Base-by-base conservation (phyloP, 1,140 invertebrate species). In the Drosophila murphyi region DNA sequence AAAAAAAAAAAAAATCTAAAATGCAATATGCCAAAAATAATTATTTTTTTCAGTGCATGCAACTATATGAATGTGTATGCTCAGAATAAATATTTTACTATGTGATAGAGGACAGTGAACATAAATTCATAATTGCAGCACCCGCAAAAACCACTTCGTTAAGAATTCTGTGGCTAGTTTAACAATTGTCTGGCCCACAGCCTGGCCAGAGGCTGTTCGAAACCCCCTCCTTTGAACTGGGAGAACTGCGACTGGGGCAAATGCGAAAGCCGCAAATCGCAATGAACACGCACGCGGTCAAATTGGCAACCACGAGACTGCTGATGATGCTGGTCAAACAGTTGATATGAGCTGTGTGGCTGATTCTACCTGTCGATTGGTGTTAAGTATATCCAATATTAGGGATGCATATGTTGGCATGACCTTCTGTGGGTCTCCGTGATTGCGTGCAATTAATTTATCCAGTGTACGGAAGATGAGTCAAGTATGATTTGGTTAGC, bases 61-160 rank as follows among this genome's bases (percentile, higher is more conserved):
- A 50, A 4, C 31, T 29, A 48, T 5, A 28, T 29, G 4, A 6
- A 47, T 35, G 35, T 34, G 31, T 54, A 20, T 56, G 8, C 41
- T n/a, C 31, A 5, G 20, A 28, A 28, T 37, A 6, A 35, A 57
- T 35, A 12, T 43, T 6, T 28, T 34, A 35, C 32, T 43, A 32
- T 61, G 64, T 63, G 55, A 31, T 64, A 61, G 31, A 35, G 55
- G 10, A 41, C 8, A 37, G 41, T 68, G 55, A 37, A 67, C 72
- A 89, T 89, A 89, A 89, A 85, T 89, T 89, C 86, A 89, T 89
- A 89, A 89, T 89, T 89, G 85, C 80, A 89, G 61, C 65, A 80
- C 62, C 86, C 85, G 56, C 85, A 89, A 76, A 20, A 89, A 89
- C 85, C 85, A 77, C 85, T 89, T 89, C 80, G 85, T 89, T 89